These are phyloP conservation scores for Ernsta delagoae DNA, from an alignment of 2,888 invertebrate genomes.

Conservation along the genomic window DNA sequence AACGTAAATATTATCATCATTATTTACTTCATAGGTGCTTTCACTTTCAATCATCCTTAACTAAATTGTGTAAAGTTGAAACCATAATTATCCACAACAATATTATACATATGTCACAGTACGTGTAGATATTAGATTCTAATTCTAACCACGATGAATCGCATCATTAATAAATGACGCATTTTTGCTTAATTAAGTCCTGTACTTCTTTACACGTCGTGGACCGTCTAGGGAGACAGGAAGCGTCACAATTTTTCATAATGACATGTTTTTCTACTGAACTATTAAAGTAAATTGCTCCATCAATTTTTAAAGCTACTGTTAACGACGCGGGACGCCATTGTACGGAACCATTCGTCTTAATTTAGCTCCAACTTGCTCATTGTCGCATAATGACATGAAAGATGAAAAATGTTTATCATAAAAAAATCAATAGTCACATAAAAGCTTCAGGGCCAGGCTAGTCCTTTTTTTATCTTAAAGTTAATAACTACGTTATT, in stretches of 20 bases:
- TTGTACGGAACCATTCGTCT: slow-evolving; percentile 26
- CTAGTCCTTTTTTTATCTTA: no score
- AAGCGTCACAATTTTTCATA: slow-evolving; percentile 10
- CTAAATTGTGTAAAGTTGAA: not conserved
- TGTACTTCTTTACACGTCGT: no score
- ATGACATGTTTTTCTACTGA: slow-evolving; percentile 29
- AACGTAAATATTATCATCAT: no score
- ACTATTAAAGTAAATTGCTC: slow-evolving; percentile 31
- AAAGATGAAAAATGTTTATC: not conserved
- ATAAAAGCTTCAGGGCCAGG: not conserved
- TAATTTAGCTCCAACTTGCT: slow-evolving; percentile 21
- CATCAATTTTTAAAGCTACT: slow-evolving; percentile 28
- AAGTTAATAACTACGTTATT: no score
- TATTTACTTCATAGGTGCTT: no score
- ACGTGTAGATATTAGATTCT: no score
- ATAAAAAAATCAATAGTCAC: slow-evolving; percentile 13
- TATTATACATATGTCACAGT: not conserved
- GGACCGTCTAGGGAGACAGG: no score
- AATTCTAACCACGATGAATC: no score
- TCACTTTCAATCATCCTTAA: no score
- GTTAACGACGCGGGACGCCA: slow-evolving; percentile 5
- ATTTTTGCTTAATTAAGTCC: no score
- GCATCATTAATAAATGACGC: not conserved
- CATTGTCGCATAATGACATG: slow-evolving; percentile 11
- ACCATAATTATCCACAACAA: not conserved